phyloP scores from a whole-genome alignment of 2,113 vertebrate genomes.

The Sterrhoptilus dennistouni region DNA sequence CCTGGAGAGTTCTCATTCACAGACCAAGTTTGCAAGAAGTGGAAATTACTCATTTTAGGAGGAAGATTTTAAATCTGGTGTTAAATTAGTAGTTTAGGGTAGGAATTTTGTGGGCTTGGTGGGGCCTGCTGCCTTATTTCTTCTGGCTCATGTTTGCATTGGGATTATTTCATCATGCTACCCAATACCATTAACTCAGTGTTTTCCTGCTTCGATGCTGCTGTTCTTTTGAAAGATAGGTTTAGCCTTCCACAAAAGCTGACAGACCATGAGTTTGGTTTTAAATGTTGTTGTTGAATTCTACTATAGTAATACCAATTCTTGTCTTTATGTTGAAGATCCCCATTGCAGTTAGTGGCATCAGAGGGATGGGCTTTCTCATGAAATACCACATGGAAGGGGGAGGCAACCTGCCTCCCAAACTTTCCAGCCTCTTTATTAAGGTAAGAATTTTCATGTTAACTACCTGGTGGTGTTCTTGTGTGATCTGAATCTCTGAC shows the following conservation, averaged over 20 bases:
- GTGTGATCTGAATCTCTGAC: neutral
- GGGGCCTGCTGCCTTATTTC: neutral
- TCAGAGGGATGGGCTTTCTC: conserved; percentile 92
- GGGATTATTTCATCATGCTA: neutral
- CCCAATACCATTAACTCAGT: neutral
- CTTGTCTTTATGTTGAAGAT: conserved; percentile 76
- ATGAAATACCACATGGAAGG: conserved; percentile 87
- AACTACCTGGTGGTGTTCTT: neutral
- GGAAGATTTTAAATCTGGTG: neutral
- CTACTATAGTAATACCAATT: neutral
- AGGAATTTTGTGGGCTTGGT: neutral
- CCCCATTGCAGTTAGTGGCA: conserved; percentile 92
- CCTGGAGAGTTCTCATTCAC: neutral
- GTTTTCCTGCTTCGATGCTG: neutral
- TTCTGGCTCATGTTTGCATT: neutral
- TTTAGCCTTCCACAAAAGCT: neutral
- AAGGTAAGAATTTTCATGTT: conserved; percentile 79
- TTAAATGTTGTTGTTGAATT: neutral
- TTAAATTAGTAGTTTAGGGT: neutral
- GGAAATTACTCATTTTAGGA: neutral
- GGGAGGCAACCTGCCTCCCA: conserved; percentile 78
- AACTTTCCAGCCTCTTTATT: conserved; percentile 86
- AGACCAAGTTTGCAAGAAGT: neutral
- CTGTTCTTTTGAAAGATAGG: neutral
- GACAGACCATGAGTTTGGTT: neutral